Percentiles rank a stretch among this genome's conserved stretches.
These are phyloP conservation scores for Drosophila lini DNA, from an alignment of 1,140 invertebrate genomes.

Conservation along the genomic window DNA sequence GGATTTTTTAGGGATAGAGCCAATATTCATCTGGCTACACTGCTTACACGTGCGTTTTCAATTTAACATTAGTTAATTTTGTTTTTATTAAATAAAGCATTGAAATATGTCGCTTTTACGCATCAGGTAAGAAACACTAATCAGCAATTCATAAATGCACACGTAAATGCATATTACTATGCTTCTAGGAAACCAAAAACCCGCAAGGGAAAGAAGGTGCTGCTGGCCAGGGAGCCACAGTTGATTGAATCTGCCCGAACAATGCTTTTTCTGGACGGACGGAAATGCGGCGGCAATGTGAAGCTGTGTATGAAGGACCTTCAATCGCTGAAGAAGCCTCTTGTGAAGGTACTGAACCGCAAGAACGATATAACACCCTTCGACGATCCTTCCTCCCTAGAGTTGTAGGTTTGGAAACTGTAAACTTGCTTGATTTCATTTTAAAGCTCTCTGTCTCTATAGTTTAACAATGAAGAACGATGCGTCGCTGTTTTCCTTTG, in stretches of 20 bases:
- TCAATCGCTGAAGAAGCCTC: constrained; percentile 94
- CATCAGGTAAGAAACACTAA: constrained; percentile 59
- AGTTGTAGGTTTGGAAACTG: constrained; percentile 86
- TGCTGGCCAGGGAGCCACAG: constrained; percentile 93
- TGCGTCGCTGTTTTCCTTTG: constrained; percentile 94
- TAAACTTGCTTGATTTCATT: not conserved
- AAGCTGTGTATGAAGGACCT: constrained; percentile 94
- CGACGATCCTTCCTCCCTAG: constrained; percentile 92
- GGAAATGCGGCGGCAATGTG: constrained; percentile 91
- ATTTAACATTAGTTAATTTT: constrained; percentile 7
- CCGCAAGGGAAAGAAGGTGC: constrained; percentile 92
- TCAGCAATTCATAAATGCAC: not conserved
- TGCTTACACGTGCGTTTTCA: constrained; percentile 63
- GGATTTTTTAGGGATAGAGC: too few species aligned
- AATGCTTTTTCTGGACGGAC: constrained; percentile 93
- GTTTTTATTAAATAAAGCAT: constrained; percentile 15
- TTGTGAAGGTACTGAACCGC: constrained; percentile 90
- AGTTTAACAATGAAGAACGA: constrained; percentile 94
- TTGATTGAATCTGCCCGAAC: constrained; percentile 95
- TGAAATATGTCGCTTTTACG: constrained; percentile 74
- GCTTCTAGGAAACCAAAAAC: constrained; percentile 91
- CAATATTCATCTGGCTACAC: too few species aligned
- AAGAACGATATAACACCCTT: constrained; percentile 95
- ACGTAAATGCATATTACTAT: not conserved
- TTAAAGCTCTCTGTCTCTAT: constrained; percentile 12